phyloP scores from a whole-genome alignment of 2,888 invertebrate species.

The Chaetogeoica ovagalla region DNA sequence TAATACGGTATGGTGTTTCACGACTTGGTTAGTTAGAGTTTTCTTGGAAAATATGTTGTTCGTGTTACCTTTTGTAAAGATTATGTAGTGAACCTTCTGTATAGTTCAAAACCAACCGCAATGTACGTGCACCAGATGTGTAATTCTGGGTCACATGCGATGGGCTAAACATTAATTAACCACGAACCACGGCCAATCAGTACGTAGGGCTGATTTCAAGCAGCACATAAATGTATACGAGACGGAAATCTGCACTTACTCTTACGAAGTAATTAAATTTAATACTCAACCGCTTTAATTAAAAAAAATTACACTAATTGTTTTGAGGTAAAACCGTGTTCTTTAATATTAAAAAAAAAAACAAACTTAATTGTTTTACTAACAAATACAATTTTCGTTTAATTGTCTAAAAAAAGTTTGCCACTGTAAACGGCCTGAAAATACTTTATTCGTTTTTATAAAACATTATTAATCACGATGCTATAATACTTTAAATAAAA shows the following conservation, averaged over 20 bases:
- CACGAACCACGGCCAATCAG: constrained; percentile 34
- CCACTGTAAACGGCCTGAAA: no score
- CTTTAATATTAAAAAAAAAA: constrained; percentile 8
- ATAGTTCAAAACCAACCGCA: not conserved
- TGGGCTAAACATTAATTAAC: constrained; percentile 39
- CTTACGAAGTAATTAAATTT: constrained; percentile 15
- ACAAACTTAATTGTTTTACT: not conserved
- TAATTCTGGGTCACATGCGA: constrained; percentile 27
- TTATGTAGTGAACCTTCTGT: constrained; percentile 6
- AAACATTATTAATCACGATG: no score
- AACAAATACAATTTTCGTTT: no score
- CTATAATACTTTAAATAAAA: no score
- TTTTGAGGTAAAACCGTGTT: not conserved
- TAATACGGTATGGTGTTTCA: not conserved
- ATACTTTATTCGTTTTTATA: no score
- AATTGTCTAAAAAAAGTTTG: no score
- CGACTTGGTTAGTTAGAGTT: not conserved
- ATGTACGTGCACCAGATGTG: constrained; percentile 31
- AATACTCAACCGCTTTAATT: not conserved
- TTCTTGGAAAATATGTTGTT: constrained; percentile 15
- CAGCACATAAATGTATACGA: constrained; percentile 5
- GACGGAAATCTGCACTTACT: constrained; percentile 3
- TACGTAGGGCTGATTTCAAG: not conserved
- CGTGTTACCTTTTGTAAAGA: constrained; percentile 4
- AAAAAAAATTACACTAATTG: not conserved